Percentiles rank a stretch among this genome's conserved stretches.
These are phyloP conservation scores for Gari tellinella DNA, from an alignment of 2,888 invertebrate species.

Conservation along the genomic window DNA sequence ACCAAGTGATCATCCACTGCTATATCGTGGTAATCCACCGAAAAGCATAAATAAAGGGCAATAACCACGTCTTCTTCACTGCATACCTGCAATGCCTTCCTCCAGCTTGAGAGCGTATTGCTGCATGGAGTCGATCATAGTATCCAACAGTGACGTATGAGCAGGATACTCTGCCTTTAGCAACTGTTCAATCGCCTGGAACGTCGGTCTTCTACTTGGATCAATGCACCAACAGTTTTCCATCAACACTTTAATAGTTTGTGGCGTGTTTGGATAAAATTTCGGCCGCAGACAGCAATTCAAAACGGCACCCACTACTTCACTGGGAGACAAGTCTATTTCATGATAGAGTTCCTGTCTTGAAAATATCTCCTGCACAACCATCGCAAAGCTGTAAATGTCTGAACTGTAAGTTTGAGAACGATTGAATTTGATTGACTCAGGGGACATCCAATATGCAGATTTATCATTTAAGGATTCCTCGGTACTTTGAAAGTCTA, in stretches of 20 bases:
- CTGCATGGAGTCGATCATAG: constrained; percentile 82
- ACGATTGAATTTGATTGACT: constrained; percentile 66
- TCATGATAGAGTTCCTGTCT: constrained; percentile 76
- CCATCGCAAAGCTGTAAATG: constrained; percentile 79
- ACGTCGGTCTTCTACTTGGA: constrained; percentile 69
- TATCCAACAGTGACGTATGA: constrained; percentile 78
- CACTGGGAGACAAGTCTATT: constrained; percentile 61
- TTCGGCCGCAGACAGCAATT: constrained; percentile 70
- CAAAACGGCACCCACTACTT: constrained; percentile 71
- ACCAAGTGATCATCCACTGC: too few relatives aligned
- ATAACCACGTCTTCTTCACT: too few relatives aligned
- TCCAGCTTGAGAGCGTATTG: constrained; percentile 67
- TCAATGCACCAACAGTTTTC: constrained; percentile 73
- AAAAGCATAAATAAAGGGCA: too few relatives aligned
- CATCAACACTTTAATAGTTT: constrained; percentile 67
- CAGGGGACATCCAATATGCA: constrained; percentile 79
- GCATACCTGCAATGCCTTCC: constrained; percentile 21
- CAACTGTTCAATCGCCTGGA: constrained; percentile 71
- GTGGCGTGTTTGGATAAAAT: constrained; percentile 62
- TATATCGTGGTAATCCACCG: too few relatives aligned
- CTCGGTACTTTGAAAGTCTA: too few relatives aligned
- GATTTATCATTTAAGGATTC: constrained; percentile 13
- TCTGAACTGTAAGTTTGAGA: constrained; percentile 65
- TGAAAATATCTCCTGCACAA: constrained; percentile 79
- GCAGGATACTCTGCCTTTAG: constrained; percentile 69